Conservation (phyloP, 1,140 invertebrate genomes). For the Bombyx mori region ASM3026992v2 NC_085109.1:15121501-15122000, state of each 20-base stretch:
- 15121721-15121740: conserved; percentile 36
- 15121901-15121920: conserved; percentile 74
- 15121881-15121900: conserved; percentile 71
- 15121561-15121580: conserved; percentile 68
- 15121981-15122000: conserved; percentile 81
- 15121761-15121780: no score
- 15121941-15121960: conserved; percentile 85
- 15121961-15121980: conserved; percentile 82
- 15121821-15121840: conserved; percentile 73
- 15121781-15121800: no score
- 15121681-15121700: conserved; percentile 86
- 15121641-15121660: conserved; percentile 84
- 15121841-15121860: conserved; percentile 78
- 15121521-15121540: conserved; percentile 79
- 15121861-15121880: conserved; percentile 69
- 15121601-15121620: conserved; percentile 1
- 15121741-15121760: no score
- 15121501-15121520: conserved; percentile 64
- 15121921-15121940: conserved; percentile 82
- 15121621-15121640: conserved; percentile 70
- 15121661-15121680: conserved; percentile 79
- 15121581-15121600: conserved; percentile 80
- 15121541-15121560: conserved; percentile 71
- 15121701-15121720: conserved; percentile 84
- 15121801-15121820: conserved; percentile 22